Evolutionary conservation across 2,888 invertebrate genomes (phyloP), one percentile per base, ranked within the genome.

Genomic region (Ennomos fuscantarius): DNA sequence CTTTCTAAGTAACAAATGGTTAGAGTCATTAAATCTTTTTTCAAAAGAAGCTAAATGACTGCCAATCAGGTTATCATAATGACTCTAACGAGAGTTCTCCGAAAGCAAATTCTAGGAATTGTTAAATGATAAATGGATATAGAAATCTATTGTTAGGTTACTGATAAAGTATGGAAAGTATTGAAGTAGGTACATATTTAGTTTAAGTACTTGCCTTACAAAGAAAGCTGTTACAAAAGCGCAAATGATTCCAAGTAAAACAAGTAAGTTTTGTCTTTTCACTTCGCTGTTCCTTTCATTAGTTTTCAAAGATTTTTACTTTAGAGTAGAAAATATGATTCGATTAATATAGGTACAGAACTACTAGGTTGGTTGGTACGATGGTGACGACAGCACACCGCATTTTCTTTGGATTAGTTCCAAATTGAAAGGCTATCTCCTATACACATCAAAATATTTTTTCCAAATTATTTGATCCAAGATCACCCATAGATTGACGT

Each of bases 351-450:
- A 63, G 55, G 61, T 62, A 49, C 13, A 41, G 24, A 46, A 39
- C 37, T 53, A 77, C 78, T 76, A 61, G 15, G 15, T 24, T 24
- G 24, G 24, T 67, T 63, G 69, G 67, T 52, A 62, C 62, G 62
- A 60, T 68, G 68, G 74, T 72, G 70, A 70, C 72, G 81, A 76
- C 78, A 84, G 80, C 83, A 83, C 85, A 79, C 76, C 48, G 66
- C 63, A 78, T 71, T 76, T 77, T 76, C 76, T 72, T 83, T 87
- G 86, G 84, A 77, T 72, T 58, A 56, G 65, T 85, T 24, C 86
- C 87, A 87, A 86, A 65, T 67, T 61, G 56, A 62, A 62, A 62
- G 52, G 36, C 44, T 48, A 40, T 52, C 68, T 68, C 67, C 63
- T 70, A 65, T 60, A 51, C 48, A 58, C 35, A 49, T 45, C 15